phyloP scores from a whole-genome alignment of 2,888 invertebrate genomes.

The Amphimallon solstitiale region DNA sequence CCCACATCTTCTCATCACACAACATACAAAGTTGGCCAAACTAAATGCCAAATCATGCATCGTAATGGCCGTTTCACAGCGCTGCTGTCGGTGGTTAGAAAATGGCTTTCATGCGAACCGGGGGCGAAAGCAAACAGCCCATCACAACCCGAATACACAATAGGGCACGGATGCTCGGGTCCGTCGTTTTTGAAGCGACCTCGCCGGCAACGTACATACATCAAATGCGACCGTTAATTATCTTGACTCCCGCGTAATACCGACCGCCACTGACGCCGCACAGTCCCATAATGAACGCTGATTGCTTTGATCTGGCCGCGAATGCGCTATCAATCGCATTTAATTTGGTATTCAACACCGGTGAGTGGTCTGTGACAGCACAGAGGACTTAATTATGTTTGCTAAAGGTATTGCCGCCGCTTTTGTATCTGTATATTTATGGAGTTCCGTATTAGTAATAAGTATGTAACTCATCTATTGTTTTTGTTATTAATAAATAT shows the following conservation, averaged over 20 bases:
- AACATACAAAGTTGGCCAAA: slow-evolving; percentile 22
- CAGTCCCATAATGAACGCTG: slow-evolving; percentile 55
- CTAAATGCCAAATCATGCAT: slow-evolving; percentile 52
- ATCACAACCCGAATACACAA: slow-evolving; percentile 31
- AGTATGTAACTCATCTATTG: no score
- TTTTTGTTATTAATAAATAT: no score
- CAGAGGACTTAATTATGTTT: slow-evolving; percentile 52
- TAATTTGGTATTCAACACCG: slow-evolving; percentile 56
- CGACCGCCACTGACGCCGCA: slow-evolving; percentile 36
- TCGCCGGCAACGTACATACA: slow-evolving; percentile 25
- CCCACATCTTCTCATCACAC: no score
- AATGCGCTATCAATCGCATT: slow-evolving; percentile 55
- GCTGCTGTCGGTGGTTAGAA: not conserved
- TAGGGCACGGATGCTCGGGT: slow-evolving; percentile 18
- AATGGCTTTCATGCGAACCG: slow-evolving; percentile 12
- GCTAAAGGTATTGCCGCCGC: not conserved
- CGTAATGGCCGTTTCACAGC: slow-evolving; percentile 47
- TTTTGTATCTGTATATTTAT: no score
- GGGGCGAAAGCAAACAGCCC: slow-evolving; percentile 33
- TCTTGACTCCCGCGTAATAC: slow-evolving; percentile 45
- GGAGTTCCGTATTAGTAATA: no score
- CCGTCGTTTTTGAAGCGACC: slow-evolving; percentile 31
- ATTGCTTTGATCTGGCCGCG: slow-evolving; percentile 59
- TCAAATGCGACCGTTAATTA: slow-evolving; percentile 47
- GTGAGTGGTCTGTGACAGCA: slow-evolving; percentile 45